phyloP scores from a whole-genome alignment of 2,113 vertebrate genomes.

The Alouatta palliata region DNA sequence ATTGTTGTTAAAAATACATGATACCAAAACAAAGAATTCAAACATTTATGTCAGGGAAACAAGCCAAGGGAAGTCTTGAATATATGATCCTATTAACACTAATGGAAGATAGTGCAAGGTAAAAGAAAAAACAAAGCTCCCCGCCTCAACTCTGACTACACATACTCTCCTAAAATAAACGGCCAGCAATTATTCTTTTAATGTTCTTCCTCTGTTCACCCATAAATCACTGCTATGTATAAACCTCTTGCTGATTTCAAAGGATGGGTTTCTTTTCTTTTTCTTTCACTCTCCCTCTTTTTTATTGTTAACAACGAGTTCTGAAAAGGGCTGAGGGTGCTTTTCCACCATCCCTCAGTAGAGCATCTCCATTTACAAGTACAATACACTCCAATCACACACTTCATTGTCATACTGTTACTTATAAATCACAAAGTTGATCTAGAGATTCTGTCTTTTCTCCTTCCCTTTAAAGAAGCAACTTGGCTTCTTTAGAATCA shows the following conservation, averaged over 20 bases:
- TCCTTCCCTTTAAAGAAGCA: background rate
- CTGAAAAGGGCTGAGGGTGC: background rate
- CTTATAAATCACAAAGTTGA: background rate
- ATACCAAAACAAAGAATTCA: slow-evolving; percentile 57
- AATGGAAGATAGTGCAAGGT: slow-evolving; percentile 62
- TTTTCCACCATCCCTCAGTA: background rate
- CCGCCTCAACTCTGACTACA: background rate
- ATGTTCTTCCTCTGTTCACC: slow-evolving; percentile 31
- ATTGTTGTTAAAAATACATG: slow-evolving; percentile 56
- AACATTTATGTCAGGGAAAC: slow-evolving; percentile 61
- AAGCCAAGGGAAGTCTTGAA: slow-evolving; percentile 65
- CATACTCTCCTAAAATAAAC: slow-evolving; percentile 58
- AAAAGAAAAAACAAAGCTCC: slow-evolving; percentile 61
- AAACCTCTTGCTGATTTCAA: slow-evolving; percentile 41
- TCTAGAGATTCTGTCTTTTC: background rate
- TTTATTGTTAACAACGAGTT: background rate
- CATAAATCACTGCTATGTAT: slow-evolving; percentile 45
- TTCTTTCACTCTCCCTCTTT: background rate
- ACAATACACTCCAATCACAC: background rate
- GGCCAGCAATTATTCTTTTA: slow-evolving; percentile 62
- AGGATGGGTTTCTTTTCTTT: background rate
- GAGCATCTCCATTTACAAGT: background rate
- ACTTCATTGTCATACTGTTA: background rate
- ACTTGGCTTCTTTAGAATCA: background rate
- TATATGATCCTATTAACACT: slow-evolving; percentile 71